These are phyloP conservation scores for Agrotis clavis DNA, from an alignment of 2,888 invertebrate species.

Conservation along the genomic window DNA sequence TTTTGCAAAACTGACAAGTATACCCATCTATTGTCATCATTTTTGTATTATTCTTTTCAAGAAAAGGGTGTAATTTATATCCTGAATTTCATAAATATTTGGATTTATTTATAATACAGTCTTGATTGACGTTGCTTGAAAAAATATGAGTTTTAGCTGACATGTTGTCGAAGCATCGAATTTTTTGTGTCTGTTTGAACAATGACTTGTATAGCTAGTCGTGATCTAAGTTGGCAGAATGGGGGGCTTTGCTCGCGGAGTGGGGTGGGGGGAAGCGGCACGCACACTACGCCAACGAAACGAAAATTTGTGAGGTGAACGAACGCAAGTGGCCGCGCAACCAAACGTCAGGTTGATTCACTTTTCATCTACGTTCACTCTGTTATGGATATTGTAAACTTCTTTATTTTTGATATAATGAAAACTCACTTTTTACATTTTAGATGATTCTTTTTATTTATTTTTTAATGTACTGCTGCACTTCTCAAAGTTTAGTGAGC, in stretches of 20 bases:
- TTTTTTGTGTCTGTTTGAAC: slow-evolving; percentile 74
- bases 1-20: slow-evolving; percentile 57
- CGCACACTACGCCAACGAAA: slow-evolving; percentile 87
- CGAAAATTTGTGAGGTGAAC: slow-evolving; percentile 91
- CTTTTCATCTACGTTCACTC: slow-evolving; percentile 89
- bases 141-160: slow-evolving; percentile 64
- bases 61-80: slow-evolving; percentile 49
- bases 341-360: slow-evolving; percentile 90
- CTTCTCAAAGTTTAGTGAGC: slow-evolving; percentile 9
- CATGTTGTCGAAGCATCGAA: slow-evolving; percentile 56
- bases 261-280: slow-evolving; percentile 70
- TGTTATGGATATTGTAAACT: slow-evolving; percentile 77
- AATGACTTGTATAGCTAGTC: slow-evolving; percentile 77
- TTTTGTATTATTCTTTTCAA: slow-evolving; percentile 43
- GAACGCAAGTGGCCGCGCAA: slow-evolving; percentile 89
- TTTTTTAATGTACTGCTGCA: slow-evolving; percentile 39
- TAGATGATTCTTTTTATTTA: slow-evolving; percentile 54
- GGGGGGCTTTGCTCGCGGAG: slow-evolving; percentile 69
- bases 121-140: slow-evolving; percentile 66
- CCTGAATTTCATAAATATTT: slow-evolving; percentile 66
- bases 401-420: slow-evolving; percentile 78
- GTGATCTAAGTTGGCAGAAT: slow-evolving; percentile 85
- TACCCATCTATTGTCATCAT: slow-evolving; percentile 53
- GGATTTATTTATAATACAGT: slow-evolving; percentile 57
- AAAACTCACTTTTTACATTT: slow-evolving; percentile 79